A percentile compares a stretch with the other conserved stretches of the same genome.
phyloP scores from a whole-genome alignment of 1,140 invertebrate genomes.

The Oryctes rhinoceros region DNA sequence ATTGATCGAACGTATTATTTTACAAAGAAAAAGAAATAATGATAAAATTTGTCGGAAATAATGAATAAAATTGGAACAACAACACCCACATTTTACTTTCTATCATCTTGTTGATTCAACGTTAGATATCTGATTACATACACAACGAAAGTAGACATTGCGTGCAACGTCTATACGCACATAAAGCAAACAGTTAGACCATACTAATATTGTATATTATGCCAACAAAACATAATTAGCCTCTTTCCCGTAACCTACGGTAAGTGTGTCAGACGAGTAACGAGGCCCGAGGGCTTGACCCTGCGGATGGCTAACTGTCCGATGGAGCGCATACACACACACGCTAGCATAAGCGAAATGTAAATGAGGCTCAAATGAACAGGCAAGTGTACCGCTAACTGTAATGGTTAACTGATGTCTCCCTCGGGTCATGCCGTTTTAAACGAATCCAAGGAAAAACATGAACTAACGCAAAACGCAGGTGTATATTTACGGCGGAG shows the following conservation, averaged over 20 bases:
- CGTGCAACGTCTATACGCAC: neutral
- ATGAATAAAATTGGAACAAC: neutral
- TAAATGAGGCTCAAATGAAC: conserved; percentile 43
- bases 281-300: conserved; percentile 46
- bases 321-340: conserved; percentile 32
- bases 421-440: conserved; percentile 40
- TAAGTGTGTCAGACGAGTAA: conserved; percentile 49
- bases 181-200: neutral
- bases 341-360: conserved; percentile 43
- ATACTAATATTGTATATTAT: conserved; percentile 39
- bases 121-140: too few species aligned
- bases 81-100: neutral
- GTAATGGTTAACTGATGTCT: conserved; percentile 41
- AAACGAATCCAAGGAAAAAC: conserved; percentile 22
- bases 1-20: too few species aligned
- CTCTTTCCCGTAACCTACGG: conserved; percentile 45
- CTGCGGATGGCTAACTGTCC: conserved; percentile 48
- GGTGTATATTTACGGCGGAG: conserved; percentile 10
- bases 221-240: conserved; percentile 46
- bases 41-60: too few species aligned
- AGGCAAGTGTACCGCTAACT: conserved; percentile 43
- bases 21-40: too few species aligned
- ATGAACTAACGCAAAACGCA: conserved; percentile 8
- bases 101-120: neutral
- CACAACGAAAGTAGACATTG: neutral